A percentile compares a stretch with the other conserved stretches of the same genome.
Evolutionary conservation across 2,113 vertebrate genomes (phyloP).

Genomic region (Neolamprologus falcicula): DNA sequence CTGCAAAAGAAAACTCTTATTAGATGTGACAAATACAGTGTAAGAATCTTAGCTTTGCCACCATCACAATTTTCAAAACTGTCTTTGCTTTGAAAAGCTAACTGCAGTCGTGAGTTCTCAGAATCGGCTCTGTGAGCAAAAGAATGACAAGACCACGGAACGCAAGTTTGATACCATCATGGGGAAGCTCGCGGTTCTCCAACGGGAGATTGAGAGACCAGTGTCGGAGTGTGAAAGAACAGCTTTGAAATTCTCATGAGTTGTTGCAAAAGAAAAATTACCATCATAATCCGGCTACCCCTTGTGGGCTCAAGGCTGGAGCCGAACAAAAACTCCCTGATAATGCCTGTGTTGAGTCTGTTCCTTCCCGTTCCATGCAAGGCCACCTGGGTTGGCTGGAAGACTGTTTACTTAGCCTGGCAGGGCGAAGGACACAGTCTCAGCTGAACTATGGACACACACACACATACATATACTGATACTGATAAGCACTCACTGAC

Average conservation of each 20-base stretch:
- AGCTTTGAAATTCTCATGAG: background rate
- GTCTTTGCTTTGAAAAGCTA: background rate
- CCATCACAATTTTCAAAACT: background rate
- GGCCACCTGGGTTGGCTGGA: background rate
- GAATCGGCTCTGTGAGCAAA: background rate
- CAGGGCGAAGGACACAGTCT: rapidly evolving
- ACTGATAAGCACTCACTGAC: no score
- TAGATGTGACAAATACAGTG: background rate
- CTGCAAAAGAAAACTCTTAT: background rate
- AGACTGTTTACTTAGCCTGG: rapidly evolving
- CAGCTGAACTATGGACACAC: no score
- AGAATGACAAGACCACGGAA: rapidly evolving
- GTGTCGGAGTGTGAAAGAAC: background rate
- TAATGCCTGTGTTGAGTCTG: background rate
- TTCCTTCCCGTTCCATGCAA: rapidly evolving
- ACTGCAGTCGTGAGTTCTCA: background rate
- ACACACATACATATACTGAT: no score
- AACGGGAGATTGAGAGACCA: background rate
- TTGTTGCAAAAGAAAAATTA: rapidly evolving
- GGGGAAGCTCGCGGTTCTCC: background rate
- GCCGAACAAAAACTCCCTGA: rapidly evolving
- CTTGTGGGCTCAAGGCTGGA: background rate
- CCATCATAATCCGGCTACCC: background rate
- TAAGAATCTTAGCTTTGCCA: background rate
- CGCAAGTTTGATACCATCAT: background rate